phyloP scores from a whole-genome alignment of 1,140 invertebrate genomes.

The Diorhabda carinulata region DNA sequence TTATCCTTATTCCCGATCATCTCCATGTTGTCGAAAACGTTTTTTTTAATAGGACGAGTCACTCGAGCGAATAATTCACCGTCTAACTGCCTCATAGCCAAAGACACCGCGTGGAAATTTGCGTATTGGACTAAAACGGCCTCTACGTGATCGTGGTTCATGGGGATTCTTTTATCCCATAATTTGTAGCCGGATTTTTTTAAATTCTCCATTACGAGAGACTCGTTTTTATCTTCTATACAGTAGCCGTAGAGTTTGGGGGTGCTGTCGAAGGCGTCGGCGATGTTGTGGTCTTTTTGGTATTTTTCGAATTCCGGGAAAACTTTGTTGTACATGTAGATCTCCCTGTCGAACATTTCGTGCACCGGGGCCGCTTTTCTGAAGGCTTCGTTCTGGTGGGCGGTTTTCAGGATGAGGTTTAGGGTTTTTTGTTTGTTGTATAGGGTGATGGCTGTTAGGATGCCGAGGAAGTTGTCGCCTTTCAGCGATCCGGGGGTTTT shows the following conservation, averaged over 20 bases:
- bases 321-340: conserved; percentile 28
- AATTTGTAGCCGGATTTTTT: conserved; percentile 46
- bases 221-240: conserved; percentile 47
- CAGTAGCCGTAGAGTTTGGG: conserved; percentile 44
- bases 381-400: conserved; percentile 22
- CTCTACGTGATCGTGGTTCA: conserved; percentile 49
- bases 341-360: conserved; percentile 31
- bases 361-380: conserved; percentile 23
- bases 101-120: conserved; percentile 54
- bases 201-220: conserved; percentile 24
- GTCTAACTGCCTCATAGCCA: conserved; percentile 49
- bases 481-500: conserved; percentile 22
- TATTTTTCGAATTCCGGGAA: conserved; percentile 27
- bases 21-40: conserved; percentile 32
- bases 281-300: conserved; percentile 23
- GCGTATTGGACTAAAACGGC: conserved; percentile 52
- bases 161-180: conserved; percentile 48
- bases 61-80: conserved; percentile 39
- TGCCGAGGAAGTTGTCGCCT: conserved; percentile 35
- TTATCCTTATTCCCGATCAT: conserved; percentile 1
- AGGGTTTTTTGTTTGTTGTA: conserved; percentile 17
- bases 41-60: conserved; percentile 24
- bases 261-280: conserved; percentile 31
- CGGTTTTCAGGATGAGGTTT: conserved; percentile 31
- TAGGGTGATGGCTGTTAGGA: conserved; percentile 25